Base-by-base conservation (phyloP, 2,797 vertebrate species). In the Pachyuromys duprasi region DNA sequence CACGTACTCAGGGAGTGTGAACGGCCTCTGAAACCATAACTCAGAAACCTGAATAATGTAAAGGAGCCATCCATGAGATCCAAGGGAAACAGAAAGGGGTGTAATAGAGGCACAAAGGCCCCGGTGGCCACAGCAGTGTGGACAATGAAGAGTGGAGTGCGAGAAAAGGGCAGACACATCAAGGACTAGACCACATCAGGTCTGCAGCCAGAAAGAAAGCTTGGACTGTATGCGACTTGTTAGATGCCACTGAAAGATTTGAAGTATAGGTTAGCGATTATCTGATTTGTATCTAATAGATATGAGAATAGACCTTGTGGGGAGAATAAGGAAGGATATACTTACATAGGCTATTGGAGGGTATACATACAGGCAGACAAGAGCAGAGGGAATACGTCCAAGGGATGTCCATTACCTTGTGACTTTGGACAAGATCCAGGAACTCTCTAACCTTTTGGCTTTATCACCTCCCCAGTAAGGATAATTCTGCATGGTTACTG, bases 61-160 rank as follows among this genome's bases (percentile, higher is more conserved):
- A 57, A 90, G 22, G 17, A 84, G 22, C 28, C 45, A n/a, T n/a
- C 1, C 45, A 36, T 20, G 36, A 74, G 55, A 55, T 3, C 31
- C 76, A 26, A 42, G 39, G 39, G 74, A 86, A 69, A 14, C 45
- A 93, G 45, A 14, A 5, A 75, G 53, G 8, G 39, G 14, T 31
- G 8, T 57, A 45, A 26, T 18, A 55, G 83, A 49, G 86, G 53
- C 57, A 70, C 57, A 65, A 31, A 74, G 67, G 3, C 2, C 53
- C 6, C 3, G 0, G 57, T 53, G 22, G 83, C 62, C 75, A 24
- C 55, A 45, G 22, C 1, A 53, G 26, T 6, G 42, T 33, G 24
- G 12, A 5, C 45, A 20, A 3, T 0, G 26, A 3, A 45, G 3
- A 93, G 15, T 22, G 3, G 4, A 26, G n/a, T 0, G 3, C 18